A percentile compares a stretch with the other conserved stretches of the same genome.
Evolutionary conservation across 2,113 vertebrate species (phyloP).

Genomic region (Paedocypris sp.): DNA sequence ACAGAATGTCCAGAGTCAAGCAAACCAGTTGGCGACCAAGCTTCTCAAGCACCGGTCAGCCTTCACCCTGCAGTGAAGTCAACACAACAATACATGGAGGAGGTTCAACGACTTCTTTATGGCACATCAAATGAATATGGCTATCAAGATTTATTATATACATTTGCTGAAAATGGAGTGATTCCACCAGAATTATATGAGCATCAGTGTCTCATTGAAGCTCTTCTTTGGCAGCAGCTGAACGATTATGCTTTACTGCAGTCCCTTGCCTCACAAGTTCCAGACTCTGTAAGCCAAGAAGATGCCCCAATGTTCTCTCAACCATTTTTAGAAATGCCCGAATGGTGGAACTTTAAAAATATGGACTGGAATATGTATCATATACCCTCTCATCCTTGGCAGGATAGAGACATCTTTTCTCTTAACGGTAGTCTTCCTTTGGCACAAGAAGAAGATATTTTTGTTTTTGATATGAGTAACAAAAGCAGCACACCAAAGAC

Average conservation of each 20-base stretch:
- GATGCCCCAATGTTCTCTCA: constrained; percentile 17
- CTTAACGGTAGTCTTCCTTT: constrained; percentile 48
- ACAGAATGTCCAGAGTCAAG: neutral
- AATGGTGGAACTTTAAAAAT: constrained; percentile 43
- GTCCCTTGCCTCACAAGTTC: constrained; percentile 42
- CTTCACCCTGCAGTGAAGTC: constrained; percentile 42
- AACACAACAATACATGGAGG: constrained; percentile 53
- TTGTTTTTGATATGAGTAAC: constrained; percentile 63
- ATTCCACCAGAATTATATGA: constrained; percentile 61
- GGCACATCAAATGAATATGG: constrained; percentile 56
- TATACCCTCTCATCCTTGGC: constrained; percentile 61
- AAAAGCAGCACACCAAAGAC: constrained; percentile 43
- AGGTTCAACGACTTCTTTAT: constrained; percentile 58
- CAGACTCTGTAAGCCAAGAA: constrained; percentile 30
- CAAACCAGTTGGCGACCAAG: neutral
- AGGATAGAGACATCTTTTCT: constrained; percentile 29
- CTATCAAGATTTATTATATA: constrained; percentile 60
- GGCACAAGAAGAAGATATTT: constrained; percentile 44
- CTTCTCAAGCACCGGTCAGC: neutral
- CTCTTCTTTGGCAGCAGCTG: constrained; percentile 62
- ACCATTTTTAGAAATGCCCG: constrained; percentile 29
- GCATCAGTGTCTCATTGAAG: constrained; percentile 62
- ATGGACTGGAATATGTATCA: constrained; percentile 50
- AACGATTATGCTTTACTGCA: constrained; percentile 59
- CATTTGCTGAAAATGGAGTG: constrained; percentile 58